These are phyloP conservation scores for Polyommatus icarus DNA, from an alignment of 2,888 invertebrate genomes.

Conservation along the genomic window DNA sequence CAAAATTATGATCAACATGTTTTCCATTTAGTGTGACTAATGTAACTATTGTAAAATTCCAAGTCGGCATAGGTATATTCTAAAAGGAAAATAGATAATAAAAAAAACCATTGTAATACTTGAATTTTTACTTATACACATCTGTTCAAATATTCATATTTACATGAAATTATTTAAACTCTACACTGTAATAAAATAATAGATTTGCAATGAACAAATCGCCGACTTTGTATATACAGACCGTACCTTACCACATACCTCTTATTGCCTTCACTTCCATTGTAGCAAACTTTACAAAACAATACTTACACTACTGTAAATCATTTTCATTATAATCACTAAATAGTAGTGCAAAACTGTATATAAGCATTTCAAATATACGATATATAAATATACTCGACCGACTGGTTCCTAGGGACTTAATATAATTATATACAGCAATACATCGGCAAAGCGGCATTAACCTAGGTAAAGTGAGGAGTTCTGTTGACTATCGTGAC, in stretches of 20 bases:
- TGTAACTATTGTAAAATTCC: not conserved
- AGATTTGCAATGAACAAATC: constrained; percentile 47
- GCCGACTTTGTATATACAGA: constrained; percentile 46
- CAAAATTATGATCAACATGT: too few species aligned
- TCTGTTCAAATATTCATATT: constrained; percentile 66
- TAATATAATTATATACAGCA: constrained; percentile 59
- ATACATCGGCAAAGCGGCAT: constrained; percentile 50
- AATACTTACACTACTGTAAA: constrained; percentile 27
- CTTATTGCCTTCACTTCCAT: constrained; percentile 28
- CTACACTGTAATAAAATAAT: constrained; percentile 67
- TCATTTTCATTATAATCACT: not conserved
- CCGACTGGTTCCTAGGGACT: constrained; percentile 39
- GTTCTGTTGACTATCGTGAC: not conserved
- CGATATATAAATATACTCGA: constrained; percentile 32
- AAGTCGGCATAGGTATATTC: not conserved
- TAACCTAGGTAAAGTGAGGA: constrained; percentile 38
- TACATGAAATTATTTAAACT: constrained; percentile 64
- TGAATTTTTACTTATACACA: constrained; percentile 68
- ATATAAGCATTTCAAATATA: constrained; percentile 23
- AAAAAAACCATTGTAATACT: constrained; percentile 47
- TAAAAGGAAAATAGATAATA: constrained; percentile 33
- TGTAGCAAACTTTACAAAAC: constrained; percentile 28
- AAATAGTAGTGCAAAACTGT: constrained; percentile 8
- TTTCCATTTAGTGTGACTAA: too few species aligned
- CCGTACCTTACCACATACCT: constrained; percentile 40